Evolutionary conservation across 53 echinoderm and acorn worm genomes (phyloP), one percentile per base, ranked within the genome.

Genomic region (Zoroaster sp.): DNA sequence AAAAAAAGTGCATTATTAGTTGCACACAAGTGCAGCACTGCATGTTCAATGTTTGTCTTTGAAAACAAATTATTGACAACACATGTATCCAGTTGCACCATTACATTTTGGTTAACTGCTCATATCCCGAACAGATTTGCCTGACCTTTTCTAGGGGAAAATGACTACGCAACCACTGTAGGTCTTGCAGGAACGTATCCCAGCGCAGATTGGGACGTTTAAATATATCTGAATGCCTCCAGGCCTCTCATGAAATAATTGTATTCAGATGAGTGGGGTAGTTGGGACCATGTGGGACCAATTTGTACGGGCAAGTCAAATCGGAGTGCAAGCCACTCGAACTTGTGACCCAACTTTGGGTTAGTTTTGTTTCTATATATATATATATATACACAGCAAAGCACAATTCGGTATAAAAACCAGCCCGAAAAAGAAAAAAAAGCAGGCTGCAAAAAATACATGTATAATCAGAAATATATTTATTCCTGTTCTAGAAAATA

Each of bases 151-250:
- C 63, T 59, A 21, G 21, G 63, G 63, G 25, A 59, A 59, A 59
- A 59, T 28, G 63, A 59, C 23, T 59, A 3, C 63, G 9, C 2
- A 20, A 20, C 4, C 54, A 20, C 8, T 18, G 21, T 25, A 59
- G 63, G 25, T 59, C 63, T 11, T 59, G 63, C 28, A 59, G 63
- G 63, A 59, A 59, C 21, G 28, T 59, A 59, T 28, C 63, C 28
- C 63, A 59, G 63, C 28, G 63, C 28, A 59, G 63, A 59, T 59
- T 59, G 63, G 63, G 10, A 59, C 9, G 63, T 78, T n/a, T 78
- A 78, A 78, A 78, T 78, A 78, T 78, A 78, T 78, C 78, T 23
- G n/a, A 38, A 20, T 37, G 78, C 78, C 78, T 78, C 8, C 21
- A 55, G 78, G 53, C 35, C 38, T 38, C 18, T 78, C 53, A 34